phyloP scores from a whole-genome alignment of 2,797 vertebrate species.

The Pangasius larnaudii region DNA sequence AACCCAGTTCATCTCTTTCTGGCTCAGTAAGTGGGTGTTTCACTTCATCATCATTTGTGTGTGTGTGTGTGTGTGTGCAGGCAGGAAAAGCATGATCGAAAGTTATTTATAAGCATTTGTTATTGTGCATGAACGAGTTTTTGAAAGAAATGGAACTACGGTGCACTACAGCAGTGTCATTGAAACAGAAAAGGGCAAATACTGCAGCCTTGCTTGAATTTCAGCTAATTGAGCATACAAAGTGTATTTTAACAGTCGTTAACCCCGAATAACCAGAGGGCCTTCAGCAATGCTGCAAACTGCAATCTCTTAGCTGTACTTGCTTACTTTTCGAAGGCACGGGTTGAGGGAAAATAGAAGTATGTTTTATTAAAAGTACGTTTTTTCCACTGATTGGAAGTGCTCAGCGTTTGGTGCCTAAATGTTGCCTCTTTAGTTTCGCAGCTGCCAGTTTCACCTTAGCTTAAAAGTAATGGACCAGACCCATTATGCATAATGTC shows the following conservation, averaged over 20 bases:
- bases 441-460: not conserved
- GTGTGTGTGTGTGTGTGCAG: slow-evolving; percentile 3
- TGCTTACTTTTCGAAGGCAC: not conserved
- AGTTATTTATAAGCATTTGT: slow-evolving; percentile 16
- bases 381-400: not conserved
- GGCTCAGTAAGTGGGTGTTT: slow-evolving; percentile 39
- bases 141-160: not conserved
- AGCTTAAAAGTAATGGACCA: not conserved
- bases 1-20: slow-evolving; percentile 28
- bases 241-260: slow-evolving; percentile 62
- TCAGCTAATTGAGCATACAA: slow-evolving; percentile 15
- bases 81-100: not conserved
- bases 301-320: not conserved
- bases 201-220: slow-evolving; percentile 4
- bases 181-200: not conserved
- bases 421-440: not conserved
- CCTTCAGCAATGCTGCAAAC: not conserved
- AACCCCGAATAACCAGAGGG: slow-evolving; percentile 22
- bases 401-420: too few species aligned
- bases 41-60: slow-evolving; percentile 49
- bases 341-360: not conserved
- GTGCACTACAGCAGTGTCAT: not conserved
- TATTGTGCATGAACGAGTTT: slow-evolving; percentile 16
- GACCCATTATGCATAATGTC: not conserved
- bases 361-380: not conserved